These are phyloP conservation scores for Tenualosa thibaudeaui DNA, from an alignment of 2,797 vertebrate genomes.

Conservation along the genomic window DNA sequence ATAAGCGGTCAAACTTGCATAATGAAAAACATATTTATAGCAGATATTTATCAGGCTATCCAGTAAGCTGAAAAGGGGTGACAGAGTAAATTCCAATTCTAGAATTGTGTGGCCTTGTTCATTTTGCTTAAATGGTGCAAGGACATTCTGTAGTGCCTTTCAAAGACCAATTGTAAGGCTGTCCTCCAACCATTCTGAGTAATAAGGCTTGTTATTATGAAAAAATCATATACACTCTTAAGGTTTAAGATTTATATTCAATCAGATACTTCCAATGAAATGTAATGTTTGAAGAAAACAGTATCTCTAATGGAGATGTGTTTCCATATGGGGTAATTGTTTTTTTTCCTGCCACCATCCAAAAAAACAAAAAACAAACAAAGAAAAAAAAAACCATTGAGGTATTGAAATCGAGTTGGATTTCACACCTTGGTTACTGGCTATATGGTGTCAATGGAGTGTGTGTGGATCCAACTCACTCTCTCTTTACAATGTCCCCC, in stretches of 20 bases:
- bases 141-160: background rate
- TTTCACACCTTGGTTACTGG: constrained; percentile 18
- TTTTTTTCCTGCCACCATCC: background rate
- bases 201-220: background rate
- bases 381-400: background rate
- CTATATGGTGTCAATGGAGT: background rate
- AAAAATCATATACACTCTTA: constrained; percentile 12
- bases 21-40: too few species aligned
- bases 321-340: background rate
- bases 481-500: constrained; percentile 21
- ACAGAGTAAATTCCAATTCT: too few species aligned
- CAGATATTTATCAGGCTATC: too few species aligned
- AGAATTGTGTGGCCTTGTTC: background rate
- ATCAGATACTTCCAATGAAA: background rate
- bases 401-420: constrained; percentile 16
- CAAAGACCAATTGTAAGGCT: background rate
- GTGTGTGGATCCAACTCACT: constrained; percentile 8
- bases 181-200: background rate
- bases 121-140: background rate
- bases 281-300: background rate
- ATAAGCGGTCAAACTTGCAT: too few species aligned
- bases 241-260: background rate
- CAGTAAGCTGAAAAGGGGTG: too few species aligned
- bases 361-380: background rate
- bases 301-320: background rate